phyloP scores from a whole-genome alignment of 2,888 invertebrate genomes.

The Elegia similella region DNA sequence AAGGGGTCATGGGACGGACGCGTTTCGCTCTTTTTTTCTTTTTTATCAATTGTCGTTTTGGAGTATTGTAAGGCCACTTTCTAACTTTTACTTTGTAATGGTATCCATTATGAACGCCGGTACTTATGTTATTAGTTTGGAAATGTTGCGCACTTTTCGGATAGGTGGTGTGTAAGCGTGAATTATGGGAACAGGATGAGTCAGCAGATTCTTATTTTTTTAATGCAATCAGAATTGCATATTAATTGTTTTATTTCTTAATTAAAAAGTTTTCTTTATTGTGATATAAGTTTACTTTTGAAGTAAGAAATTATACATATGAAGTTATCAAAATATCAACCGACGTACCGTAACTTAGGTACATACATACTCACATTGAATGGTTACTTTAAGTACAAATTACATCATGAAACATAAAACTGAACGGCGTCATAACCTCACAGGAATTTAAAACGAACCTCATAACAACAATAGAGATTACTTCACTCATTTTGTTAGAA shows the following conservation, averaged over 20 bases:
- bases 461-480: conserved; percentile 46
- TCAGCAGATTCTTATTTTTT: background rate
- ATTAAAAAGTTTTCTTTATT: too few species aligned
- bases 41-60: conserved; percentile 64
- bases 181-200: background rate
- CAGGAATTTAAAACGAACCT: conserved; percentile 19
- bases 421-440: conserved; percentile 17
- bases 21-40: conserved; percentile 40
- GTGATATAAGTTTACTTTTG: too few species aligned
- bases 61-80: conserved; percentile 47
- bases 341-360: background rate
- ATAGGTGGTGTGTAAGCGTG: background rate
- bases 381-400: background rate
- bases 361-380: background rate
- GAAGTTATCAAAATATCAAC: background rate
- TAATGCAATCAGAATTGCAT: too few species aligned
- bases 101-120: conserved; percentile 45
- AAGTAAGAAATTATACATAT: too few species aligned
- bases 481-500: conserved; percentile 58
- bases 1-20: conserved; percentile 58
- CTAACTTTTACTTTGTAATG: conserved; percentile 65
- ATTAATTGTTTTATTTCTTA: too few species aligned
- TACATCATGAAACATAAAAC: conserved; percentile 5
- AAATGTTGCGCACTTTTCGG: background rate
- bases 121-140: conserved; percentile 44